phyloP scores from a whole-genome alignment of 2,888 invertebrate species.

The Lasioglossum zephyrum region DNA sequence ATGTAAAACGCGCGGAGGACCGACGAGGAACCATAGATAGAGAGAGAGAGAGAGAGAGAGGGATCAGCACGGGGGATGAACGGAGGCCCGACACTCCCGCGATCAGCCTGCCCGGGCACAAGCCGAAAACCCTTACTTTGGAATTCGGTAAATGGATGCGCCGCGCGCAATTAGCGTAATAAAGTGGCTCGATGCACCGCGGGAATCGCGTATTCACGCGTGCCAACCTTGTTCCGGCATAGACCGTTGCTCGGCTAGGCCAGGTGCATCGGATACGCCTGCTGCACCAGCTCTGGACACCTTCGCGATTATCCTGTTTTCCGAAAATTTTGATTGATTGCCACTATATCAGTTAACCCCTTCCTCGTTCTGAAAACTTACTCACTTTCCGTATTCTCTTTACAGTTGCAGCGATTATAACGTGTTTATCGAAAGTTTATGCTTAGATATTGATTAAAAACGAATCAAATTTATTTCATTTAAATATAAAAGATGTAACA shows the following conservation, averaged over 20 bases:
- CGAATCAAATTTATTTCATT: too few species aligned
- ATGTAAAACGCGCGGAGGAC: background rate
- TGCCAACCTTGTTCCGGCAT: background rate
- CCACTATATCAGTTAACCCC: background rate
- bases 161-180: constrained; percentile 65
- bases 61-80: background rate
- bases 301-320: background rate
- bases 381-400: background rate
- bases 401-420: too few species aligned
- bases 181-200: constrained; percentile 56
- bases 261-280: background rate
- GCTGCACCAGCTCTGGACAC: background rate
- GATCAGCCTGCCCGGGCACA: constrained; percentile 48
- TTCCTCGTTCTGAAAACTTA: background rate
- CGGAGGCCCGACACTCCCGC: constrained; percentile 3
- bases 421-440: too few species aligned
- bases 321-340: background rate
- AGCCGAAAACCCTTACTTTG: constrained; percentile 64
- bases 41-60: background rate
- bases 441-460: too few species aligned
- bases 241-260: background rate
- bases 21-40: background rate
- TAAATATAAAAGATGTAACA: too few species aligned
- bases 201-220: constrained; percentile 52
- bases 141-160: constrained; percentile 61